Conservation (phyloP, 2,797 vertebrate genomes). For the Acanthurus leucopareius region DNA sequence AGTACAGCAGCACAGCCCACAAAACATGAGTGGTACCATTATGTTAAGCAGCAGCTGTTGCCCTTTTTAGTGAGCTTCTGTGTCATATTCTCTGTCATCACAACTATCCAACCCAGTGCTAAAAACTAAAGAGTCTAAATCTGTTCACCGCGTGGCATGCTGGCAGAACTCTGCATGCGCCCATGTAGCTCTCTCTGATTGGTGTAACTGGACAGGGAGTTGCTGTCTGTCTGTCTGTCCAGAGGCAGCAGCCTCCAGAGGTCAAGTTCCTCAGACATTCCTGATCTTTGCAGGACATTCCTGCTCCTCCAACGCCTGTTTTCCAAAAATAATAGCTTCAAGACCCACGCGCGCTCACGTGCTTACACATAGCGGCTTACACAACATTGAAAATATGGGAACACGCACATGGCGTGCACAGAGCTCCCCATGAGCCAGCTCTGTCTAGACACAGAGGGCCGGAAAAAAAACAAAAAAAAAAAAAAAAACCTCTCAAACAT, state of each 20-base stretch:
- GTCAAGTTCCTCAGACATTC: conserved; percentile 67
- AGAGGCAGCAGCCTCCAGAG: conserved; percentile 42
- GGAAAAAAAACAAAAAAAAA: background rate
- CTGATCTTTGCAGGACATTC: conserved; percentile 76
- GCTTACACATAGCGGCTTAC: conserved; percentile 23
- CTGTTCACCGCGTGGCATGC: background rate
- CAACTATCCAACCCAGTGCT: conserved; percentile 1
- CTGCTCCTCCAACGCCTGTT: conserved; percentile 34
- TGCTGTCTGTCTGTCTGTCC: conserved; percentile 4
- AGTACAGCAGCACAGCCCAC: no score
- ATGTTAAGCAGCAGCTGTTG: background rate
- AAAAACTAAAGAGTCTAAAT: conserved; percentile 14
- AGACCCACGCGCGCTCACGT: conserved; percentile 8
- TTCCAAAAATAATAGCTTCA: conserved; percentile 78
- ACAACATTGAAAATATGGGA: conserved; percentile 32
- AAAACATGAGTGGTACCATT: no score
- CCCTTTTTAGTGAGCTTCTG: conserved; percentile 20
- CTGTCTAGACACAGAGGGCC: conserved; percentile 76
- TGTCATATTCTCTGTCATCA: conserved; percentile 9
- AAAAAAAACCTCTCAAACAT: conserved; percentile 51
- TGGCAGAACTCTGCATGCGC: conserved; percentile 4
- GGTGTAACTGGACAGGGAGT: conserved; percentile 29
- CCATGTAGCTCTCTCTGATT: conserved; percentile 29
- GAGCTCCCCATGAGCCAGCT: conserved; percentile 49
- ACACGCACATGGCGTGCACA: conserved; percentile 1